Conservation (phyloP, 2,888 invertebrate species). For the Gymnoscelis rufifasciata region DNA sequence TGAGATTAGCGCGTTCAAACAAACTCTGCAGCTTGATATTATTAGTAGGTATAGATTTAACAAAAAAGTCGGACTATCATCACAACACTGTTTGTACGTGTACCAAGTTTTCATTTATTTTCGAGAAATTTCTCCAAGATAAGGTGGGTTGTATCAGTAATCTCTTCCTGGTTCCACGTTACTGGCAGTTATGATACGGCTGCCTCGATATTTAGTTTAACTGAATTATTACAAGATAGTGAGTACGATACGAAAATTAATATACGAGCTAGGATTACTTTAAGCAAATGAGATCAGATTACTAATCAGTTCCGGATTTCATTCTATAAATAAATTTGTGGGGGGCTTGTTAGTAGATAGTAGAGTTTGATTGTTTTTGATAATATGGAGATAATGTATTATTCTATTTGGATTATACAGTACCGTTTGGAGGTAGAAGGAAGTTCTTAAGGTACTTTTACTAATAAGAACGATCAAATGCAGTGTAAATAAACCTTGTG, state of each 20-base stretch:
- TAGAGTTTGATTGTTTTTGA: no score
- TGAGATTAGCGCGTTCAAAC: no score
- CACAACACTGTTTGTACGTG: neutral
- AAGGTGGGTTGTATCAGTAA: conserved; percentile 29
- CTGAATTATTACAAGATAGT: conserved; percentile 12
- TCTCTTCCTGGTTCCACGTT: conserved; percentile 29
- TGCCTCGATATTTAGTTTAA: conserved; percentile 11
- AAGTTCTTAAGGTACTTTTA: no score
- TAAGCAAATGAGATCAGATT: conserved; percentile 1
- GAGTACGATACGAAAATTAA: conserved; percentile 4
- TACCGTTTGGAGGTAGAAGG: no score
- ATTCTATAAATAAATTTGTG: neutral
- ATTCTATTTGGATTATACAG: no score
- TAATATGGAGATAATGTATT: no score
- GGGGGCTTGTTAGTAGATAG: neutral
- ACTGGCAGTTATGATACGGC: conserved; percentile 20
- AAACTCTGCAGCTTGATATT: no score
- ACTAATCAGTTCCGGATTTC: neutral
- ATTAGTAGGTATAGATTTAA: no score
- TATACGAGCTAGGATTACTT: conserved; percentile 2
- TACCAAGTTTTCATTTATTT: conserved; percentile 1
- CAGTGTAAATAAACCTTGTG: no score
- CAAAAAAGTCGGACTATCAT: no score
- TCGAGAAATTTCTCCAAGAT: conserved; percentile 17
- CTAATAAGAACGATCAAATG: no score